Evolutionary conservation across 35 echinoderm and acorn worm species (phyloP).

Genomic region (Ophioderma brevispina): DNA sequence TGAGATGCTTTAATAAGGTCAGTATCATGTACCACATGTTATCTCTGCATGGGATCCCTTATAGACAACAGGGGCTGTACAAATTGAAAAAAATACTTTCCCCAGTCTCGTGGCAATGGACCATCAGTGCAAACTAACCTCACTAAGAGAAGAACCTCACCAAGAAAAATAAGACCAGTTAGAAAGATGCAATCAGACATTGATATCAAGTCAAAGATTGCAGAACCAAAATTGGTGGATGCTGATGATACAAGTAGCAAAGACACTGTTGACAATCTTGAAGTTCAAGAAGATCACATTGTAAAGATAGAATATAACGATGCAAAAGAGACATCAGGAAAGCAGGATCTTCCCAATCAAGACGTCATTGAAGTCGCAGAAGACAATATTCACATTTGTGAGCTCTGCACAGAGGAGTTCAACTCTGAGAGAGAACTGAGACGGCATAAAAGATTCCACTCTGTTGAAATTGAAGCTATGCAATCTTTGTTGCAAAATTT

Average conservation of each 20-base stretch:
- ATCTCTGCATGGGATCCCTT: background rate
- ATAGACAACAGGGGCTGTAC: background rate
- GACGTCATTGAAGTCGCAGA: background rate
- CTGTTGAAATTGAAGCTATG: background rate
- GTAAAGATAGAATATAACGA: too few relatives aligned
- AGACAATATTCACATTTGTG: background rate
- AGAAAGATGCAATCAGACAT: too few relatives aligned
- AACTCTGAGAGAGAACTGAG: background rate
- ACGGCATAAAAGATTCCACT: background rate
- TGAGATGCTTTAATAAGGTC: background rate
- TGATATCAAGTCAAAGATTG: too few relatives aligned
- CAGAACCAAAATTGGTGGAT: too few relatives aligned
- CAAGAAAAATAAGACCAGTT: too few relatives aligned
- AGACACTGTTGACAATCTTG: too few relatives aligned
- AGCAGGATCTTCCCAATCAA: too few relatives aligned
- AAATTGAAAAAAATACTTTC: background rate
- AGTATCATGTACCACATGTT: background rate
- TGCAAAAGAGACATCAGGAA: too few relatives aligned
- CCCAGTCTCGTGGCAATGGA: background rate
- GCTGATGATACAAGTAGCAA: too few relatives aligned
- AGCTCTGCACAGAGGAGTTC: background rate
- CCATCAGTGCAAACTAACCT: background rate
- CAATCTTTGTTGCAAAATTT: background rate
- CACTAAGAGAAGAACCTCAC: too few relatives aligned
- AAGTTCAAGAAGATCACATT: too few relatives aligned